These are phyloP conservation scores for Lepus oiostolus DNA, from an alignment of 2,797 vertebrate species.

Conservation along the genomic window DNA sequence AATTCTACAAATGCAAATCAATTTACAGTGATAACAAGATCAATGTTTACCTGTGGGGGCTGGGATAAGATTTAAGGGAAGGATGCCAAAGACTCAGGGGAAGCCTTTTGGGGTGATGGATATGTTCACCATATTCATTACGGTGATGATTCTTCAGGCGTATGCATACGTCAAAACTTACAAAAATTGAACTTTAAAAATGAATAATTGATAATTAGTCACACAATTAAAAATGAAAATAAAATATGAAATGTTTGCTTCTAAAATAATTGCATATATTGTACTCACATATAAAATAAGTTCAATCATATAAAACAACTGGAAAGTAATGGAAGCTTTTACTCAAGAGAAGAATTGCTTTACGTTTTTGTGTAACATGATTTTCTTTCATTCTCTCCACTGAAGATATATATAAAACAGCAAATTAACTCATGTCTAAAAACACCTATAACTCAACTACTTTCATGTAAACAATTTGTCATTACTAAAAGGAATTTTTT, in stretches of 20 bases:
- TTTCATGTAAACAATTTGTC: not conserved
- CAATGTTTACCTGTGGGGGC: not conserved
- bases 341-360: not conserved
- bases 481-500: too few species aligned
- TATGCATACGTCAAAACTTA: not conserved
- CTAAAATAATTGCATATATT: not conserved
- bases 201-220: not conserved
- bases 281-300: not conserved
- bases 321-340: not conserved
- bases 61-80: too few species aligned
- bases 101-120: not conserved
- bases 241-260: not conserved
- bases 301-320: not conserved
- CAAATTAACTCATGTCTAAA: conserved; percentile 12
- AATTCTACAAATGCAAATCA: not conserved
- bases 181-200: conserved; percentile 30
- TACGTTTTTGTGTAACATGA: conserved; percentile 25
- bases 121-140: not conserved
- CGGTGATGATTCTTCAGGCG: not conserved
- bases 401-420: conserved; percentile 10
- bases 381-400: not conserved
- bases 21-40: not conserved
- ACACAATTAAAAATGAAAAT: conserved; percentile 34
- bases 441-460: not conserved
- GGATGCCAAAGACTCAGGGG: not conserved